Evolutionary conservation across 1,140 invertebrate genomes (phyloP).

Genomic region (Drosophila serrata): DNA sequence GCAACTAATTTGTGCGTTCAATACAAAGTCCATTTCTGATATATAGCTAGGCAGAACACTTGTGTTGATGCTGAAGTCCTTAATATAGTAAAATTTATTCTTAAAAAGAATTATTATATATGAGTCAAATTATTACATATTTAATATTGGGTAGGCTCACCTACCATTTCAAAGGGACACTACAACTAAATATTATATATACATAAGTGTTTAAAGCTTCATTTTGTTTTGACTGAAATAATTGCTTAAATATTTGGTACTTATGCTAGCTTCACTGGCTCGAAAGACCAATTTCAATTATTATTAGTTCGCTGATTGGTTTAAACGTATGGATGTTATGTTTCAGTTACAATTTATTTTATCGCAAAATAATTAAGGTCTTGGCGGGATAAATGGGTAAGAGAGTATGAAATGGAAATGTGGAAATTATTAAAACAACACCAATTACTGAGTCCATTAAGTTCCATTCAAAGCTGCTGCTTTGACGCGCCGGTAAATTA

Average conservation of each 20-base stretch:
- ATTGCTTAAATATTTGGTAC: background rate
- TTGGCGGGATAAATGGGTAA: background rate
- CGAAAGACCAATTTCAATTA: background rate
- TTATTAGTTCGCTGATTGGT: background rate
- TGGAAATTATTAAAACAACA: background rate
- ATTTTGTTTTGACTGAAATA: background rate
- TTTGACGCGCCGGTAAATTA: slow-evolving; percentile 14
- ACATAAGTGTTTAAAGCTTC: background rate
- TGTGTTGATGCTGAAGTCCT: background rate
- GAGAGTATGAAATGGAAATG: background rate
- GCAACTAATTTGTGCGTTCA: background rate
- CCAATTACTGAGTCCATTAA: slow-evolving; percentile 32
- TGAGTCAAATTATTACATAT: background rate
- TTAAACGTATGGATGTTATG: background rate
- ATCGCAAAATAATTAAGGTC: background rate
- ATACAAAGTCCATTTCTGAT: background rate
- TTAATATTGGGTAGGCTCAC: background rate
- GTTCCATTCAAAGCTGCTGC: slow-evolving; percentile 2
- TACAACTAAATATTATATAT: background rate
- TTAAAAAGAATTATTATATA: background rate
- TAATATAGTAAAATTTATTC: background rate
- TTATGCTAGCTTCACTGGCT: background rate
- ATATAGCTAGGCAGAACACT: background rate
- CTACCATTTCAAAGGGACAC: background rate
- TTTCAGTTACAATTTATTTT: background rate